Conservation (phyloP, 2,888 invertebrate genomes). For the Hirtodrosophila cameraria region DNA sequence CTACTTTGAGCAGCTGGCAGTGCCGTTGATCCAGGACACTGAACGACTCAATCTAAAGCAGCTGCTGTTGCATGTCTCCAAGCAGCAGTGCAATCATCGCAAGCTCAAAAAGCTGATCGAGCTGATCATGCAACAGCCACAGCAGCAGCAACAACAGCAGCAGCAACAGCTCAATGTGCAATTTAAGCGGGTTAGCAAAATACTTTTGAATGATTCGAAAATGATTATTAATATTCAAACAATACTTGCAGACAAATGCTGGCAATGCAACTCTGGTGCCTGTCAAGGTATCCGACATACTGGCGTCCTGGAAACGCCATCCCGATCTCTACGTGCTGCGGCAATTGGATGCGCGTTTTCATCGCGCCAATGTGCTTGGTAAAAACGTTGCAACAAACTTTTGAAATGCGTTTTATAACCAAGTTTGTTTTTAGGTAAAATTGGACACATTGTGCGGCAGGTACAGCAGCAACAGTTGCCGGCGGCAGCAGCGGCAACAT, state of each 20-base stretch:
- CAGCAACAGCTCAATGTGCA: slow-evolving; percentile 77
- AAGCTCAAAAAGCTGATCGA: slow-evolving; percentile 81
- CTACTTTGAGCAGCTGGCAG: slow-evolving; percentile 64
- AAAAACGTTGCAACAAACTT: slow-evolving; percentile 16
- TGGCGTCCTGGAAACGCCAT: slow-evolving; percentile 81
- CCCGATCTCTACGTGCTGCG: slow-evolving; percentile 80
- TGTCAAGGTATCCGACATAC: slow-evolving; percentile 79
- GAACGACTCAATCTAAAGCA: slow-evolving; percentile 74
- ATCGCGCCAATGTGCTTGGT: slow-evolving; percentile 83
- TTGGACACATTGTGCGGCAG: slow-evolving; percentile 83
- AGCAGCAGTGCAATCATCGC: slow-evolving; percentile 81
- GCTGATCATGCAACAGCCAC: slow-evolving; percentile 71
- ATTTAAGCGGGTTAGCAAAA: slow-evolving; percentile 76
- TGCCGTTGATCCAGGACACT: slow-evolving; percentile 22
- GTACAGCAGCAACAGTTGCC: slow-evolving; percentile 72
- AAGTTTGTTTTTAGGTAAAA: slow-evolving; percentile 75
- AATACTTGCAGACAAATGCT: slow-evolving; percentile 29
- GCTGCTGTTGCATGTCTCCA: slow-evolving; percentile 81
- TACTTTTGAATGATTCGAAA: no score
- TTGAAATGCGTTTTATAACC: not conserved
- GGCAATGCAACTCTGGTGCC: slow-evolving; percentile 58
- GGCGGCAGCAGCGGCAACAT: slow-evolving; percentile 27
- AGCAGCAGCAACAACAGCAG: slow-evolving; percentile 61
- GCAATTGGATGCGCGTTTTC: slow-evolving; percentile 80
- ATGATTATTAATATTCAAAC: no score